Base-by-base conservation (phyloP, 2,888 invertebrate genomes). In the Sceliomorpha sp. region DNA sequence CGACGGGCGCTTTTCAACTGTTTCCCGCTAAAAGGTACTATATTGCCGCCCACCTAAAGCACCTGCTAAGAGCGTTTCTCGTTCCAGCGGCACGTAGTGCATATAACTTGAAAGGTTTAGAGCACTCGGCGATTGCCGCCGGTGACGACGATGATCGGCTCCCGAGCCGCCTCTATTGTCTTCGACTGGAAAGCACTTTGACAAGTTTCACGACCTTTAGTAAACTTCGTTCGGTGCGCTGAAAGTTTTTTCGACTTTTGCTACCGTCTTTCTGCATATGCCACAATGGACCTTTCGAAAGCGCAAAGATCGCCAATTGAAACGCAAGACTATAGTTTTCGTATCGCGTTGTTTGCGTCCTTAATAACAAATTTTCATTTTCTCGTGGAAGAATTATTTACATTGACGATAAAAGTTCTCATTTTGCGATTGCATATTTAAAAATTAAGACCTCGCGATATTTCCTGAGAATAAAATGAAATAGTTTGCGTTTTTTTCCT, bases 11-110 rank as follows among this genome's bases (percentile, higher is more conserved):
- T 81, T 80, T 75, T 74, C 72, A 74, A 64, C 70, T 62, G 77
- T 81, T 75, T 74, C 70, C 72, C 76, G 80, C 82, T 83, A 81
- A 84, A 83, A 82, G 83, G 82, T 75, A 78, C 78, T 79, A 80
- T 80, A 81, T 79, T 63, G 70, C 69, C 72, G 70, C 29, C 79
- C 75, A 76, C 77, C 70, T 75, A 75, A 78, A 82, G 80, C 80
- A 78, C 80, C 78, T 75, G 81, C 81, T 82, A 78, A 84, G 83
- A 82, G 82, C 80, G 74, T 78, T 77, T 82, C 74, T 76, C 73
- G 71, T 72, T 74, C 72, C 75, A 74, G 27, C 37, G 50, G 60
- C 70, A 58, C 70, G 70, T 73, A 58, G 55, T 50, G 59, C 60
- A 50, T 60, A 58, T 59, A 68, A 70, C 63, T 58, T 71, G 51